Conservation (phyloP, 2,888 invertebrate genomes). For the Helobdella robusta region DNA sequence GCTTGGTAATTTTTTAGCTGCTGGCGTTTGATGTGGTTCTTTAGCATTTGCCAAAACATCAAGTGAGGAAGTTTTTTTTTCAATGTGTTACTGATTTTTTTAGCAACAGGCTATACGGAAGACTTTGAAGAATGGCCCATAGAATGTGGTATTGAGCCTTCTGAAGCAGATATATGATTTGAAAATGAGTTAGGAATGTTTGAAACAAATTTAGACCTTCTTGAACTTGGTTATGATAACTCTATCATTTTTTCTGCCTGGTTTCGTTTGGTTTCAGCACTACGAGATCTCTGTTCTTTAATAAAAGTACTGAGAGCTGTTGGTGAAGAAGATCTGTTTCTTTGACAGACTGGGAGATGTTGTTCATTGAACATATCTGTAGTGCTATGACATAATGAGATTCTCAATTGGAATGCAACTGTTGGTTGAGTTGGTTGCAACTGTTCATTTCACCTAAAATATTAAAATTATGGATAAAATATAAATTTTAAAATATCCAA, state of each 20-base stretch:
- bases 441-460: no score
- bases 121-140: constrained; percentile 17
- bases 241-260: constrained; percentile 24
- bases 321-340: constrained; percentile 19
- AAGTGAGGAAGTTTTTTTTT: constrained; percentile 19
- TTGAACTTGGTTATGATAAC: constrained; percentile 16
- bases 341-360: constrained; percentile 21
- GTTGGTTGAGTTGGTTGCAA: constrained; percentile 22
- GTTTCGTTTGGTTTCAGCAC: constrained; percentile 16
- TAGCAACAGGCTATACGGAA: not conserved
- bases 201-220: constrained; percentile 21
- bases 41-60: constrained; percentile 11
- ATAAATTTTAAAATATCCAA: no score
- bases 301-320: constrained; percentile 17
- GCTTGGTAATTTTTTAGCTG: not conserved
- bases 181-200: constrained; percentile 21
- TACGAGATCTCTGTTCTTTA: constrained; percentile 22
- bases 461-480: no score
- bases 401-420: constrained; percentile 22
- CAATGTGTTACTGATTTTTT: constrained; percentile 15
- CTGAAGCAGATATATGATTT: constrained; percentile 23
- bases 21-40: not conserved
- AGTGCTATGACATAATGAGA: constrained; percentile 21
- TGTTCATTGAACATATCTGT: constrained; percentile 8
- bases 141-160: constrained; percentile 7